Evolutionary conservation across 1,140 invertebrate genomes (phyloP), one percentile per base, ranked within the genome.

Genomic region (Bombus ignitus): DNA sequence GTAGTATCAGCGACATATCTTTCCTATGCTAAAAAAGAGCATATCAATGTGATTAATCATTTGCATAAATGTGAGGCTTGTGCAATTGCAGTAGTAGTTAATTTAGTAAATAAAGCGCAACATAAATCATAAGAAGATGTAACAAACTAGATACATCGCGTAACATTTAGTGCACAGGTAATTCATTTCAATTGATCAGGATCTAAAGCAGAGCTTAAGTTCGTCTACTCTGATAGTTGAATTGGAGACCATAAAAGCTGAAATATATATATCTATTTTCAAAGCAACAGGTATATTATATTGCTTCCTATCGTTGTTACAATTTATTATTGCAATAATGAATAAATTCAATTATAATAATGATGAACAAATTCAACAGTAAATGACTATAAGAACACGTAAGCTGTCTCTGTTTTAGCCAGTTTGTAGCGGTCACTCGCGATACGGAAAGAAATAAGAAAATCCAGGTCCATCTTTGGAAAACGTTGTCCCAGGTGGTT

Each of bases 401-500:
- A 22, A 62, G 42, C 2, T 3, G 12, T 37, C 12, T 65, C 8
- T 12, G 75, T 42, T 47, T 57, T 18, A 42, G 37, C 32, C 18
- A 2, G n/a, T 35, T 72, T 25, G 22, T 8, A 47, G 32, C 65
- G 57, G 65, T 44, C 13, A 8, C 1, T 2, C 42, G n/a, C 28
- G 12, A 28, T 13, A 18, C 28, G 25, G 25, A 72, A n/a, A 44
- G n/a, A 44, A 78, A 80, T 35, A 79, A 70, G 32, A 79, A 84
- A 79, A 79, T 35, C 15, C n/a, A 32, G 53, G 15, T 47, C 10
- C 47, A 28, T 39, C 18, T 68, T 72, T 8, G 35, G 15, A 62
- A 57, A 44, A 72, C 37, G 62, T 76, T 71, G 80, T 62, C 77
- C 75, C 77, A 83, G 80, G 71, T 83, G 77, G 53, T 28, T 42